These are phyloP conservation scores for Arenicola marina DNA, from an alignment of 2,888 invertebrate species.

Conservation along the genomic window DNA sequence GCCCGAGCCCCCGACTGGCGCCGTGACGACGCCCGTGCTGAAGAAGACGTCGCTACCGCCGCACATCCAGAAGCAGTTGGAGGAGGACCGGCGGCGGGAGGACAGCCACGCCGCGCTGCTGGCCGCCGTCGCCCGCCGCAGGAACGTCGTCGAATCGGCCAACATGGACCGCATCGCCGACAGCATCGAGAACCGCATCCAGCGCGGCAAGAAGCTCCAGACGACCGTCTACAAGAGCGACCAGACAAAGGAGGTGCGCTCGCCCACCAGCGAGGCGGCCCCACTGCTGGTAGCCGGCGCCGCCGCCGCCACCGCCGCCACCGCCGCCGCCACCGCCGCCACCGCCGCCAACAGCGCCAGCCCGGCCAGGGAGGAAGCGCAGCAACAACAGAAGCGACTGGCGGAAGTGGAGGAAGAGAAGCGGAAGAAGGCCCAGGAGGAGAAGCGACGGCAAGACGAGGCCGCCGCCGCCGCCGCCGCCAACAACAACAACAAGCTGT, in stretches of 20 bases:
- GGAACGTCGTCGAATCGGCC: constrained; percentile 42
- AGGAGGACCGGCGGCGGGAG: constrained; percentile 17
- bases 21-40: background rate
- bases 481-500: background rate
- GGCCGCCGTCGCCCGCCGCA: constrained; percentile 53
- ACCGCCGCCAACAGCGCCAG: constrained; percentile 9
- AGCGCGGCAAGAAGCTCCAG: constrained; percentile 53
- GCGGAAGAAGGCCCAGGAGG: background rate
- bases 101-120: constrained; percentile 49
- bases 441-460: background rate
- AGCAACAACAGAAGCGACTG: too few species aligned
- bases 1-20: constrained; percentile 1
- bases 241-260: constrained; percentile 11
- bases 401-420: background rate
- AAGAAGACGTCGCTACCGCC: constrained; percentile 15
- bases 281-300: background rate
- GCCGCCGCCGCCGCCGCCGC: background rate
- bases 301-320: constrained; percentile 2
- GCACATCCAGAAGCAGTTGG: constrained; percentile 22
- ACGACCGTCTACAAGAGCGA: constrained; percentile 33
- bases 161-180: constrained; percentile 43
- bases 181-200: constrained; percentile 48
- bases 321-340: constrained; percentile 11
- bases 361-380: background rate
- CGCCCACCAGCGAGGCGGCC: constrained; percentile 3